Percentiles rank a stretch among this genome's conserved stretches.
Conservation (phyloP, 1,140 invertebrate genomes). For the Caerostris darwini region DNA sequence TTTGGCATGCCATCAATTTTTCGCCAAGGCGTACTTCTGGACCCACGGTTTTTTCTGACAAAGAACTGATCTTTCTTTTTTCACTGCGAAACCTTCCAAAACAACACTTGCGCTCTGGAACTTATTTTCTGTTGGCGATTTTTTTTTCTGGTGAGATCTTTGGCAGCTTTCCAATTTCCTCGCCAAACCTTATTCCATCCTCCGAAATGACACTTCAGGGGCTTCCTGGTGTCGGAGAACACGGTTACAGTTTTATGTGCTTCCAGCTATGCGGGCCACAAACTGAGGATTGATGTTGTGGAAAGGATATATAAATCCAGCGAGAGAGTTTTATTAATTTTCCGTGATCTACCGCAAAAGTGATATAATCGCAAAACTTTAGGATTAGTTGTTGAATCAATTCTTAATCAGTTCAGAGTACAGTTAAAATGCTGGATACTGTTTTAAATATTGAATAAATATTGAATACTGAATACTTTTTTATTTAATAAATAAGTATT, state of each 20-base stretch:
- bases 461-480: too few relatives aligned
- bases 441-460: too few relatives aligned
- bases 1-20: constrained; percentile 53
- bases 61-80: neutral
- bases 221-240: constrained; percentile 22
- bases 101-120: neutral
- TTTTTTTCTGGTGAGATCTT: neutral
- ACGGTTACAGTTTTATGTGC: constrained; percentile 37
- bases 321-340: too few relatives aligned
- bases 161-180: constrained; percentile 54
- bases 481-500: too few relatives aligned
- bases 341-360: too few relatives aligned
- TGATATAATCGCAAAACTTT: too few relatives aligned
- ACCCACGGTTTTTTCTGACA: neutral
- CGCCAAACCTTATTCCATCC: constrained; percentile 6
- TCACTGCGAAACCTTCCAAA: constrained; percentile 35
- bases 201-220: constrained; percentile 44
- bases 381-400: too few relatives aligned
- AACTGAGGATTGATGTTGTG: too few relatives aligned
- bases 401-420: too few relatives aligned
- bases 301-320: too few relatives aligned
- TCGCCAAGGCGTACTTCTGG: neutral
- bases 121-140: neutral
- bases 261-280: constrained; percentile 23
- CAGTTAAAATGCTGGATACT: too few relatives aligned